Base-by-base conservation (phyloP, 2,888 invertebrate species). In the Ecliptopera silaceata region DNA sequence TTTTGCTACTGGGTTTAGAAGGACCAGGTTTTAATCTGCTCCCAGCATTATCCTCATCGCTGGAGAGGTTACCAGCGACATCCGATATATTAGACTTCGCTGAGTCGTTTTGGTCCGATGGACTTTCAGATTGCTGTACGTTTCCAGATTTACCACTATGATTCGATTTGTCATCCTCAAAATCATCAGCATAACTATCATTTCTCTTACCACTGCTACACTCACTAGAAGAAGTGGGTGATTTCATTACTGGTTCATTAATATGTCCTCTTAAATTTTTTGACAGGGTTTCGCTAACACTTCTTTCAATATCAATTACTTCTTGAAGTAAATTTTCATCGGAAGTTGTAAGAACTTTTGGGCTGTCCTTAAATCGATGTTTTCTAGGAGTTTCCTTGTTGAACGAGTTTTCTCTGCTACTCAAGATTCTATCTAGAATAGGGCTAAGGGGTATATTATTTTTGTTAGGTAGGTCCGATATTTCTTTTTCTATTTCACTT, bases 321-420 rank as follows among this genome's bases (percentile, higher is more conserved):
- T 90, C 90, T 70, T 82, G 82, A 11, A 91, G 68, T 66, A 90
- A 79, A 66, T 89, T 88, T 74, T 91, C 90, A 72, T 91, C 91
- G 5, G 91, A 91, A 11, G 86, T 86, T 10, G 82, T 84, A 26
- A 90, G 70, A 55, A 87, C 70, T 63, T 79, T 82, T 10, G 67
- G 56, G 43, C 62, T 76, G n/a, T 72, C 61, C 42, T 69, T 74
- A 41, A 68, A 36, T 61, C 69, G 71, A 10, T 52, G 54, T 56
- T 70, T 74, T 64, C 61, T 74, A 11, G 82, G 72, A 53, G 74
- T 84, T 32, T 75, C 74, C 50, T 70, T 75, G 32, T 75, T 69
- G 52, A 80, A 80, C 1, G 88, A 88, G 67, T 86, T 84, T 70
- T 89, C 88, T 57, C 77, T 74, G 53, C 86, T 87, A 36, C 76